A percentile compares a stretch with the other conserved stretches of the same genome.
Evolutionary conservation across 2,113 vertebrate species (phyloP).

Genomic region (Morone saxatilis): DNA sequence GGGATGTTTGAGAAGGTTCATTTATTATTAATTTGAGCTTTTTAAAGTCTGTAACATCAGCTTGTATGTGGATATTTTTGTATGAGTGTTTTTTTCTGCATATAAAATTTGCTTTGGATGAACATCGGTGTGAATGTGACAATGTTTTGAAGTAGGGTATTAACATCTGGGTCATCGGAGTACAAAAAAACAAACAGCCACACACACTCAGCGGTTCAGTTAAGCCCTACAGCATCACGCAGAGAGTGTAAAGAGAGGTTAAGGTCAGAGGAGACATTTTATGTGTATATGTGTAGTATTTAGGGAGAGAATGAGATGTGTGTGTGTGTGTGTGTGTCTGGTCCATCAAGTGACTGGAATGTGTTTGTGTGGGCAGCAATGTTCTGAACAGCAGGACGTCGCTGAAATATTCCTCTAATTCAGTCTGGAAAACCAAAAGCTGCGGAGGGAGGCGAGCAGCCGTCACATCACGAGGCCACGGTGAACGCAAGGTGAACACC

Average conservation of each 20-base stretch:
- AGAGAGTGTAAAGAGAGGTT: slow-evolving; percentile 49
- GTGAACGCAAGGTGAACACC: slow-evolving; percentile 14
- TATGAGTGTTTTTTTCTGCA: slow-evolving; percentile 17
- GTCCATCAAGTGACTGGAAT: slow-evolving; percentile 77
- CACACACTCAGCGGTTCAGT: slow-evolving; percentile 9
- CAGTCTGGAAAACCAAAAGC: slow-evolving; percentile 26
- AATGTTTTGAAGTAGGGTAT: slow-evolving; percentile 17
- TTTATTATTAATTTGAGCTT: slow-evolving; percentile 20
- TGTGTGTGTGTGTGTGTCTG: slow-evolving; percentile 57
- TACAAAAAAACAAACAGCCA: slow-evolving; percentile 32
- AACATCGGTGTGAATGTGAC: slow-evolving; percentile 18
- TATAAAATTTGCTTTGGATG: slow-evolving; percentile 35
- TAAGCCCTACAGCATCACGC: slow-evolving; percentile 35
- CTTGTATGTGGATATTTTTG: slow-evolving; percentile 31
- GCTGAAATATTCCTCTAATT: slow-evolving; percentile 64
- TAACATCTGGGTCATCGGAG: slow-evolving; percentile 44
- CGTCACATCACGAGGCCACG: slow-evolving; percentile 41
- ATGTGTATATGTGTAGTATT: slow-evolving; percentile 17
- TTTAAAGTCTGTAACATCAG: slow-evolving; percentile 1
- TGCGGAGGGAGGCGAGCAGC: slow-evolving; percentile 40
- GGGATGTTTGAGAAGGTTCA: neutral
- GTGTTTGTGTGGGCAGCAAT: slow-evolving; percentile 70
- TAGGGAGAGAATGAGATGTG: slow-evolving; percentile 5
- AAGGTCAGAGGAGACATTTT: slow-evolving; percentile 46
- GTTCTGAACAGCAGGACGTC: slow-evolving; percentile 65